phyloP scores from a whole-genome alignment of 2,113 vertebrate species.

The Junco hyemalis region DNA sequence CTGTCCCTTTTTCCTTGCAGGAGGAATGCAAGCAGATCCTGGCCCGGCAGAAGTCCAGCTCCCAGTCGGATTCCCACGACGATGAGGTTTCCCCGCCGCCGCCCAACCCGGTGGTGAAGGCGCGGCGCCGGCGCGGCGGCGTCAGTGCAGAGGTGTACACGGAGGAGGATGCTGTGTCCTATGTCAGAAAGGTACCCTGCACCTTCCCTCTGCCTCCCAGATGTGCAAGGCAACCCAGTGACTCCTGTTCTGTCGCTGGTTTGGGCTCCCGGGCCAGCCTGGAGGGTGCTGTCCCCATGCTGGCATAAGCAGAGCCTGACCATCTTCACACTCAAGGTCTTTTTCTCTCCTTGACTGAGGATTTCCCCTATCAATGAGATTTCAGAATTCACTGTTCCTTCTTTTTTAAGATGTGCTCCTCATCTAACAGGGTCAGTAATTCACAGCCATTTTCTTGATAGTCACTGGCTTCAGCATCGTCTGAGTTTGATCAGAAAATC shows the following conservation, averaged over 20 bases:
- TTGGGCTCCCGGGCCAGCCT: not conserved
- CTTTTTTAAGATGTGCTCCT: not conserved
- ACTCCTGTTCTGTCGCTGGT: not conserved
- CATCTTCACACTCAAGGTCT: not conserved
- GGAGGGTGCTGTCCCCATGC: not conserved
- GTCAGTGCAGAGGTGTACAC: slow-evolving; percentile 98
- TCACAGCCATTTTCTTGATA: not conserved
- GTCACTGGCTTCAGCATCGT: not conserved
- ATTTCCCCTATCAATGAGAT: not conserved
- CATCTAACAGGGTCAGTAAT: not conserved
- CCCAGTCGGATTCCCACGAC: slow-evolving; percentile 91
- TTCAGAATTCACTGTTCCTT: not conserved
- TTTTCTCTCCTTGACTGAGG: not conserved
- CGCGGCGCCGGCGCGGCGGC: slow-evolving; percentile 86
- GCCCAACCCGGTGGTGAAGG: slow-evolving; percentile 91
- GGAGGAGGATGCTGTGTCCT: slow-evolving; percentile 95
- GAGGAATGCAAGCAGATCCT: slow-evolving; percentile 94
- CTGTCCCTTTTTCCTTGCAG: slow-evolving; percentile 69
- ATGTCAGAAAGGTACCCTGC: slow-evolving; percentile 89
- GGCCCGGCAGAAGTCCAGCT: slow-evolving; percentile 94
- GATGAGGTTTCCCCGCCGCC: slow-evolving; percentile 92
- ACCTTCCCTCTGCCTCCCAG: fast-evolving
- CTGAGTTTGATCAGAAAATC: not conserved
- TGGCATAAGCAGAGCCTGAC: fast-evolving
- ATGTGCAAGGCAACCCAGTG: fast-evolving